phyloP scores from a whole-genome alignment of 2,888 invertebrate species.

The Selenia dentaria region DNA sequence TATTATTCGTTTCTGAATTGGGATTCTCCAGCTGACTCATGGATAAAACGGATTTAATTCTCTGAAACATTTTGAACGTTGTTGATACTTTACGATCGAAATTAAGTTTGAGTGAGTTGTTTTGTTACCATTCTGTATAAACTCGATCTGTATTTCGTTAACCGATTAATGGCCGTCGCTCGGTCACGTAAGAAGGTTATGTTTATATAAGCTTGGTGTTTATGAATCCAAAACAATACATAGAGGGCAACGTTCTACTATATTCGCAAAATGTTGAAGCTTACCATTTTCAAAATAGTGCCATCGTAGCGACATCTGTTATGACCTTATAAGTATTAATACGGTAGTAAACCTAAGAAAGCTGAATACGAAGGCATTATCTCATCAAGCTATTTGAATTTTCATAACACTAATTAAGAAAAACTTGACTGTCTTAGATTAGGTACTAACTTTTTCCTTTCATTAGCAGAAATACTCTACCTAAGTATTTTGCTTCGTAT shows the following conservation, averaged over 20 bases:
- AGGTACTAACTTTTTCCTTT: too few relatives aligned
- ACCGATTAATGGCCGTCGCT: slow-evolving; percentile 18
- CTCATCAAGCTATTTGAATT: too few relatives aligned
- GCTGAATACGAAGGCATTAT: too few relatives aligned
- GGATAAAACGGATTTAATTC: slow-evolving; percentile 31
- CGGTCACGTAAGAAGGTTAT: slow-evolving; percentile 16
- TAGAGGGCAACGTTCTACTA: slow-evolving; percentile 9
- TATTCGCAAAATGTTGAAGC: too few relatives aligned
- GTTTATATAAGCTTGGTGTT: slow-evolving; percentile 18
- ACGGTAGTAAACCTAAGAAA: too few relatives aligned
- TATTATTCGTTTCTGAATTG: slow-evolving; percentile 27
- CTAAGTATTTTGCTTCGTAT: too few relatives aligned
- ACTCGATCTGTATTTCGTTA: slow-evolving; percentile 18
- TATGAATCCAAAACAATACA: slow-evolving; percentile 16
- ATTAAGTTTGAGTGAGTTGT: slow-evolving; percentile 19
- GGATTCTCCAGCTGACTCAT: slow-evolving; percentile 40
- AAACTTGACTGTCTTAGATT: too few relatives aligned
- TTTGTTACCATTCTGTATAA: slow-evolving; percentile 12
- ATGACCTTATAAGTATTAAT: too few relatives aligned
- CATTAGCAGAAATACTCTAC: too few relatives aligned
- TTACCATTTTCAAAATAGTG: too few relatives aligned
- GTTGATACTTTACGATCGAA: slow-evolving; percentile 11
- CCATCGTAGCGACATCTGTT: too few relatives aligned
- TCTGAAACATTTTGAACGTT: slow-evolving; percentile 40
- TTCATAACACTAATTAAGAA: too few relatives aligned